Evolutionary conservation across 2,888 invertebrate genomes (phyloP), one percentile per base, ranked within the genome.

Genomic region (Lepidonotus clava): DNA sequence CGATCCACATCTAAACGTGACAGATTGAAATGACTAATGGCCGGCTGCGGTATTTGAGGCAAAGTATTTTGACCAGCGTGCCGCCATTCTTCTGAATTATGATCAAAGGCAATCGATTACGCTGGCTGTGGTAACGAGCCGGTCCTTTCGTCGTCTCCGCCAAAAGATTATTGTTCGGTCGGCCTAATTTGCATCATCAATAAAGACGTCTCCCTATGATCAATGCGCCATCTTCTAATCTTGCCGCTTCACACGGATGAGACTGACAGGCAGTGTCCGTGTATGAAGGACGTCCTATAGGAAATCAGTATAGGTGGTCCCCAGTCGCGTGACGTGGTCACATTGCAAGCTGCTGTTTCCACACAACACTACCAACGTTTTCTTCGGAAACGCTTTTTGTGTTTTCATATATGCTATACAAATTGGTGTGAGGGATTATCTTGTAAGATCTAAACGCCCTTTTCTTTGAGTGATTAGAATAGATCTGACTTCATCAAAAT

Each of bases 1-100:
- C 71, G 71, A 71, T 71, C 71, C 21, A 38, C 71, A 34, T 38
- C 71, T 71, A 71, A 71, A 71, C 71, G 71, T 71, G 71, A 71
- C 71, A 71, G 71, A 71, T 71, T 71, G 38, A 71, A 71, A 71
- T 71, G 71, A 71, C 71, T 71, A 71, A 71, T 71, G 71, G 71
- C 36, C 38, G n/a, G 36, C 38, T 38, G 71, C 36, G 36, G 38
- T 71, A 38, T 71, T 71, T 38, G 71, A 71, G 71, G 71, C 36
- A 71, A 71, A 38, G 71, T 71, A 71, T 71, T 71, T 71, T 38
- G 71, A 38, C 71, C 71, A n/a, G n/a, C 61, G 24, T 24, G n/a
- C 61, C 61, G n/a, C 71, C 71, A 71, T 71, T 71, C 71, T 71
- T 71, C 71, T 71, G 71, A 71, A 38, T 71, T 71, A 71, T 71